Percentiles rank a stretch among this genome's conserved stretches.
phyloP scores from a whole-genome alignment of 2,888 invertebrate genomes.

The Tetragonula carbonaria region DNA sequence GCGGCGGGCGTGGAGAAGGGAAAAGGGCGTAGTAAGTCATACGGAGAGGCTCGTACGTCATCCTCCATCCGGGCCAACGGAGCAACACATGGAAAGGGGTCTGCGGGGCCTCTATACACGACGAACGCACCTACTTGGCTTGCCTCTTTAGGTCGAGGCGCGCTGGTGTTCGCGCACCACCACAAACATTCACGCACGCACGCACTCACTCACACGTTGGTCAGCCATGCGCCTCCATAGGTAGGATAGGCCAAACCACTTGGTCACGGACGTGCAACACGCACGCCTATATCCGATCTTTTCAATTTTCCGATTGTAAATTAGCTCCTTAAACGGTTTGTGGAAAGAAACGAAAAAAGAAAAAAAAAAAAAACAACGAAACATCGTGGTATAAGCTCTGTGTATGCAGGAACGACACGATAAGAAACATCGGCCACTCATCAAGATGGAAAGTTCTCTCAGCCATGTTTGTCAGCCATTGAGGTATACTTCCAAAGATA shows the following conservation, averaged over 20 bases:
- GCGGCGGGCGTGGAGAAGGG: constrained; percentile 81
- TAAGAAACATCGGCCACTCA: constrained; percentile 24
- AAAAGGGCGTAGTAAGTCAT: constrained; percentile 83
- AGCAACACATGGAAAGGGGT: constrained; percentile 79
- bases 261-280: constrained; percentile 77
- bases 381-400: not conserved
- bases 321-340: constrained; percentile 23
- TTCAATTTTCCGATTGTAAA: constrained; percentile 57
- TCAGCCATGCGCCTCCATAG: constrained; percentile 64
- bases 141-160: constrained; percentile 78
- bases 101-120: constrained; percentile 66
- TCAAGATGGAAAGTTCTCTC: constrained; percentile 51
- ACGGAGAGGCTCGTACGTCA: constrained; percentile 82
- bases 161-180: constrained; percentile 63
- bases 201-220: constrained; percentile 18
- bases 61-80: constrained; percentile 81
- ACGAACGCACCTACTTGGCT: constrained; percentile 76
- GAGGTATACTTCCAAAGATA: constrained; percentile 7
- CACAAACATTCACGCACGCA: not conserved
- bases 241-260: constrained; percentile 71
- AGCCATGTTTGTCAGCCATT: constrained; percentile 60
- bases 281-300: constrained; percentile 74
- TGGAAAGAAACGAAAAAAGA: not conserved
- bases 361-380: no score
- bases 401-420: not conserved